These are phyloP conservation scores for Orthonevra nobilis DNA, from an alignment of 2,888 invertebrate genomes.

Conservation along the genomic window DNA sequence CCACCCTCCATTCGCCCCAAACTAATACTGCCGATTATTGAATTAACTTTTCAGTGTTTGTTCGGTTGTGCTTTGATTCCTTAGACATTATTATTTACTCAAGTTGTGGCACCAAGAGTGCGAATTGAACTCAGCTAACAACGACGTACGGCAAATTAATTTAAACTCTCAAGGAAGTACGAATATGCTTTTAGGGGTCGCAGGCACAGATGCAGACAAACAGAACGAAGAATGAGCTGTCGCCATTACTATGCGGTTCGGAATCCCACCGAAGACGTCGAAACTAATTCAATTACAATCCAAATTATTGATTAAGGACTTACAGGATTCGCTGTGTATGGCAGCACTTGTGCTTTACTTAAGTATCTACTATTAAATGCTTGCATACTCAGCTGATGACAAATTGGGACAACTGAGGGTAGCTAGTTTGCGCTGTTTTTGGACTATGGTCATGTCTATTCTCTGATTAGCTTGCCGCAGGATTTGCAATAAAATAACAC, in stretches of 20 bases:
- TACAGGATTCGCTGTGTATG: slow-evolving; percentile 25
- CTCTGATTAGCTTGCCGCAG: slow-evolving; percentile 53
- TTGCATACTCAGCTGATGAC: slow-evolving; percentile 24
- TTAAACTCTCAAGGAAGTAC: slow-evolving; percentile 44
- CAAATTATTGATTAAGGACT: slow-evolving; percentile 53
- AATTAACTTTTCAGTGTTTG: slow-evolving; percentile 56
- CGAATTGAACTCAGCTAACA: slow-evolving; percentile 11
- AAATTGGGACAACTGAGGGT: slow-evolving; percentile 31
- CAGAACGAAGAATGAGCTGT: neutral
- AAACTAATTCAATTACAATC: slow-evolving; percentile 62
- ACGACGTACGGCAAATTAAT: slow-evolving; percentile 49
- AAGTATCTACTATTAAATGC: slow-evolving; percentile 28
- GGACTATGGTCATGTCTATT: slow-evolving; percentile 46
- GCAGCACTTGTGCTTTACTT: slow-evolving; percentile 7
- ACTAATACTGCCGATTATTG: slow-evolving; percentile 47
- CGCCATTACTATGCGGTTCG: slow-evolving; percentile 8
- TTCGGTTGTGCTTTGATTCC: slow-evolving; percentile 4
- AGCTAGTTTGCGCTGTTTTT: slow-evolving; percentile 22
- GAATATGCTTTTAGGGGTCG: neutral
- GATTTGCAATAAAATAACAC: slow-evolving; percentile 30
- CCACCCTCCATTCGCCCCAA: neutral
- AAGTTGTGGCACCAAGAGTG: neutral
- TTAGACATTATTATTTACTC: slow-evolving; percentile 38
- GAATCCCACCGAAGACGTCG: slow-evolving; percentile 26
- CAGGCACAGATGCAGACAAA: neutral